These are phyloP conservation scores for Colinus virginianus DNA, from an alignment of 2,113 vertebrate species.

Conservation along the genomic window DNA sequence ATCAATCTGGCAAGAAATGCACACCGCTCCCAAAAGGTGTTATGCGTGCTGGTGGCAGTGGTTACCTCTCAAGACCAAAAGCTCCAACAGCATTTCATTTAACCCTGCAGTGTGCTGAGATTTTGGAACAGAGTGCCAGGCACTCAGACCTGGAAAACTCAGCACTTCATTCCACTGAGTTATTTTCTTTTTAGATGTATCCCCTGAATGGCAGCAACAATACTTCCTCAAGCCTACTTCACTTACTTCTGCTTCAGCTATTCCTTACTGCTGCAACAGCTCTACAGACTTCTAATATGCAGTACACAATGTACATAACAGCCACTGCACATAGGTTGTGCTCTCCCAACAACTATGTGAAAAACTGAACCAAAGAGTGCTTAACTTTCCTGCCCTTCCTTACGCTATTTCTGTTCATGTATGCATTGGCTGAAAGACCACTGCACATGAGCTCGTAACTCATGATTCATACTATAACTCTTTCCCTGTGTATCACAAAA, in stretches of 20 bases:
- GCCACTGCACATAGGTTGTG: not conserved
- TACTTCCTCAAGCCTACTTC: not conserved
- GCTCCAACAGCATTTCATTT: not conserved
- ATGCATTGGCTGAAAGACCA: not conserved
- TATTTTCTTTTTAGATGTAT: not conserved
- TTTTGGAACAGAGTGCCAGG: not conserved
- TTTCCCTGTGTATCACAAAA: not conserved
- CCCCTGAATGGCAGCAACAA: not conserved
- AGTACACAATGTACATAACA: not conserved
- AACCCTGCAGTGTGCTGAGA: too few relatives aligned
- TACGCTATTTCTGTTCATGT: not conserved
- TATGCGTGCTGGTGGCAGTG: not conserved
- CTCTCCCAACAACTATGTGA: not conserved
- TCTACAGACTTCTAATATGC: not conserved
- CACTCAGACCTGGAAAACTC: not conserved
- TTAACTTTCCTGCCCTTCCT: not conserved
- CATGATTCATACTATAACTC: not conserved
- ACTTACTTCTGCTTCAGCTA: not conserved
- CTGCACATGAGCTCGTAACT: not conserved
- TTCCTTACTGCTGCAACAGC: not conserved
- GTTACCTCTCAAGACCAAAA: not conserved
- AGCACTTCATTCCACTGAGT: not conserved
- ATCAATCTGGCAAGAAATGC: not conserved
- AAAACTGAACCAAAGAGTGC: not conserved
- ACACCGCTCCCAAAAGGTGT: accelerated